Conservation (phyloP, 2,888 invertebrate genomes). For the Volucella zonaria region DNA sequence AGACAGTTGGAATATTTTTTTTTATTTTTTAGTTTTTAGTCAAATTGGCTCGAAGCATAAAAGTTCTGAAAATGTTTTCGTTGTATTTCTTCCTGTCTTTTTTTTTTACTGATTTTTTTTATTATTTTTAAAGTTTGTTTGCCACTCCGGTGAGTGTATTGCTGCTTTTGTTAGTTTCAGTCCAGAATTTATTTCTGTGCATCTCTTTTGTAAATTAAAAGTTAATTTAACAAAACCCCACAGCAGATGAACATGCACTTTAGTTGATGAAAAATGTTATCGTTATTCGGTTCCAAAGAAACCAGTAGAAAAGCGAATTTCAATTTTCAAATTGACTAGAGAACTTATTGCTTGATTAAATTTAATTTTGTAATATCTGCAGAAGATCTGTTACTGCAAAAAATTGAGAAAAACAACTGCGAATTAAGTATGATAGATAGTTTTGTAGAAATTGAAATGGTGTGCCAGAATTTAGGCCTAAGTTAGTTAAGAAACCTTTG, state of each 20-base stretch:
- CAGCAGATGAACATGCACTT: neutral
- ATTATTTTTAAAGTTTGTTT: neutral
- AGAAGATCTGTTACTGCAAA: too few species aligned
- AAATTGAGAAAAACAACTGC: too few species aligned
- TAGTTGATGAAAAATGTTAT: slow-evolving; percentile 17
- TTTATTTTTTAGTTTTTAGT: slow-evolving; percentile 5
- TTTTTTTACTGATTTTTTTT: neutral
- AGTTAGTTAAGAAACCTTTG: too few species aligned
- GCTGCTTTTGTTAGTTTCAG: neutral
- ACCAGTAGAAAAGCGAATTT: neutral
- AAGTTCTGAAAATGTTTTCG: slow-evolving; percentile 6
- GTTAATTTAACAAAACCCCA: slow-evolving; percentile 22
- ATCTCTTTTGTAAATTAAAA: slow-evolving; percentile 30
- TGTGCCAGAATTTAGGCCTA: too few species aligned
- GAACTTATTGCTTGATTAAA: neutral
- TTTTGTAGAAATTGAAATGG: too few species aligned
- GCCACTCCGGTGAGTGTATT: slow-evolving; percentile 9
- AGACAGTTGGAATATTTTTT: neutral
- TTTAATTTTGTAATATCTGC: neutral
- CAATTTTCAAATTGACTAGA: neutral
- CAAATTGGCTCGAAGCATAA: slow-evolving; percentile 16
- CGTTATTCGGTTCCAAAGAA: neutral
- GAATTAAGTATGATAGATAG: too few species aligned
- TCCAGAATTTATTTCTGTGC: neutral
- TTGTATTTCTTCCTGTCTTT: slow-evolving; percentile 6